Base-by-base conservation (phyloP, 2,888 invertebrate genomes). In the Anarsia innoxiella region DNA sequence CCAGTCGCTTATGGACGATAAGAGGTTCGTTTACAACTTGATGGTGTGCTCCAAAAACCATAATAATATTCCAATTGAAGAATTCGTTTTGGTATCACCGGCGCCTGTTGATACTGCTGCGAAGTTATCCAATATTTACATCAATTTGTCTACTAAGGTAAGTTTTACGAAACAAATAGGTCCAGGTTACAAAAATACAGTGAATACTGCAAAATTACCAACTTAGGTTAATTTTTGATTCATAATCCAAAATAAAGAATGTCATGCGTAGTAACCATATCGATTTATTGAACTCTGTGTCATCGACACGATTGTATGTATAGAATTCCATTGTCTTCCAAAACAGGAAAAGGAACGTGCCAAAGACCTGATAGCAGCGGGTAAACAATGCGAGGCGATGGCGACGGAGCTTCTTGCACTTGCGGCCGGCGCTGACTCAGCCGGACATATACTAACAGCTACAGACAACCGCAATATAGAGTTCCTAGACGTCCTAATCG, bases 71-170 rank as follows among this genome's bases (percentile, higher is more conserved):
- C 97, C 99, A 0, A 95, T 99, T 45, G 95, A 97, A 68, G 99
- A 99, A 71, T 99, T 99, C 72, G 93, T 99, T 14, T 86, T 99
- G 41, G 95, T 97, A n/a, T 98, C 98, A 0, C 97, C 97, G n/a
- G 99, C 99, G 2, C 99, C 99, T 0, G 97, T 99, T 15, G 99
- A 99, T 69, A 96, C 98, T 9, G 99, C 99, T 12, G 98, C 98
- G 39, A 99, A 99, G 80, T 85, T 99, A 48, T 97, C 98, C 0
- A 95, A 95, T 65, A 95, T 96, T 56, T 92, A 95, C 59, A 92
- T 95, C 42, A 90, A 88, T 48, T 86, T 97, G 49, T 96, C 97
- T 8, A 93, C 92, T 47, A 97, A 96, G 86, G 90, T 90, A 69
- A 5, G n/a, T n/a, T n/a, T n/a, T n/a, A n/a, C n/a, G n/a, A n/a